These are phyloP conservation scores for Pseudomyrmex concolor DNA, from an alignment of 1,140 invertebrate species.

Conservation along the genomic window DNA sequence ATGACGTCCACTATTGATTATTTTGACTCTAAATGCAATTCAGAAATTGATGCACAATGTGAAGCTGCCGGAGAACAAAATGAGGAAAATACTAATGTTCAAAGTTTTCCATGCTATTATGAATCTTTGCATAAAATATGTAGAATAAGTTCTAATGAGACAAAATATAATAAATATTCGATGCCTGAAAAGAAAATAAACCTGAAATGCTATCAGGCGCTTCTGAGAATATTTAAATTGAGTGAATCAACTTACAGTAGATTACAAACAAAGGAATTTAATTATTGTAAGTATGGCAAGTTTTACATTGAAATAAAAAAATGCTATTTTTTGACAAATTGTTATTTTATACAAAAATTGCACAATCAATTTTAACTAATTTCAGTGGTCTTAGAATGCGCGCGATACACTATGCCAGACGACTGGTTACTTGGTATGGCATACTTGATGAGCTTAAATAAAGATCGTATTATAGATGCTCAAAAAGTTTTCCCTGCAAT, in stretches of 20 bases:
- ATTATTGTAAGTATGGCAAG: slow-evolving; percentile 77
- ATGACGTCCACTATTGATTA: slow-evolving; percentile 81
- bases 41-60: slow-evolving; percentile 58
- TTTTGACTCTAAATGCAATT: slow-evolving; percentile 71
- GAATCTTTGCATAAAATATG: slow-evolving; percentile 76
- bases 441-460: slow-evolving; percentile 80
- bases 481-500: slow-evolving; percentile 77
- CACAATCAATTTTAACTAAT: slow-evolving; percentile 43
- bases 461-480: slow-evolving; percentile 64
- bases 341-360: slow-evolving; percentile 30
- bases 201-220: slow-evolving; percentile 81
- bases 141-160: slow-evolving; percentile 78
- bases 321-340: slow-evolving; percentile 17
- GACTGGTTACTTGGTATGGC: slow-evolving; percentile 81
- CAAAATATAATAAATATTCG: slow-evolving; percentile 81
- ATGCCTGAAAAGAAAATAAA: slow-evolving; percentile 76
- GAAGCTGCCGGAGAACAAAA: slow-evolving; percentile 65
- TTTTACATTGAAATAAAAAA: neutral
- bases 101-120: slow-evolving; percentile 84
- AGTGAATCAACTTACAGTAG: slow-evolving; percentile 81
- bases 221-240: slow-evolving; percentile 82
- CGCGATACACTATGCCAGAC: slow-evolving; percentile 78
- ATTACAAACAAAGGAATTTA: slow-evolving; percentile 79
- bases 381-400: slow-evolving; percentile 82
- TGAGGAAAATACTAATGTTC: slow-evolving; percentile 63